Evolutionary conservation across 2,888 invertebrate species (phyloP), one percentile per base, ranked within the genome.

Genomic region (Gisinianus flammeolus): DNA sequence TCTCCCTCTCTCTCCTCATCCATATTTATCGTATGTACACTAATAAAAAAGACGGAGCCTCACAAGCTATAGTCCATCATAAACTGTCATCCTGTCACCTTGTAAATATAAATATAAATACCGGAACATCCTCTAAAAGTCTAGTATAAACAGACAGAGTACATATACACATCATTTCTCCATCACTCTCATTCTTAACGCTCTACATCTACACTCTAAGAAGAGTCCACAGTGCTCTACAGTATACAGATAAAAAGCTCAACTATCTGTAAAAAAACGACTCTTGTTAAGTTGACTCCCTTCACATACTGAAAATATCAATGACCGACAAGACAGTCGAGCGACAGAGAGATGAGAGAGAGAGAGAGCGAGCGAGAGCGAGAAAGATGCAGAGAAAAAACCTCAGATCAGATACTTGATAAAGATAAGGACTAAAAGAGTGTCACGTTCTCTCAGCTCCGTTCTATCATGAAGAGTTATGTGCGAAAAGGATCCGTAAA

Each of bases 271-370:
- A 5, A 62, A 26, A 24, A 62, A 62, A 28, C 28, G 12, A 62
- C 62, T 26, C 26, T 44, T 58, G 24, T 24, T 24, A 58, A 58
- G 1, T 1, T n/a, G 22, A 58, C 19, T n/a, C 8, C 22, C 22
- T n/a, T 24, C 58, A 22, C 58, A 58, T n/a, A 16, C 19, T 4
- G 44, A 69, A 44, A 69, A 69, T 69, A 69, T 69, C 69, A 69
- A 69, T 69, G 69, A 69, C 69, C 69, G 69, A 69, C 69, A 69
- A n/a, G n/a, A n/a, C n/a, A n/a, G n/a, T n/a, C n/a, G n/a, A n/a
- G n/a, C n/a, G n/a, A n/a, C n/a, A n/a, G n/a, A n/a, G n/a, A n/a
- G n/a, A n/a, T n/a, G n/a, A n/a, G n/a, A n/a, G n/a, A n/a, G n/a
- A n/a, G n/a, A n/a, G n/a, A n/a, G n/a, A n/a, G n/a, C n/a, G n/a